Base-by-base conservation (phyloP, 2,113 vertebrate species). In the Cacatua alba region DNA sequence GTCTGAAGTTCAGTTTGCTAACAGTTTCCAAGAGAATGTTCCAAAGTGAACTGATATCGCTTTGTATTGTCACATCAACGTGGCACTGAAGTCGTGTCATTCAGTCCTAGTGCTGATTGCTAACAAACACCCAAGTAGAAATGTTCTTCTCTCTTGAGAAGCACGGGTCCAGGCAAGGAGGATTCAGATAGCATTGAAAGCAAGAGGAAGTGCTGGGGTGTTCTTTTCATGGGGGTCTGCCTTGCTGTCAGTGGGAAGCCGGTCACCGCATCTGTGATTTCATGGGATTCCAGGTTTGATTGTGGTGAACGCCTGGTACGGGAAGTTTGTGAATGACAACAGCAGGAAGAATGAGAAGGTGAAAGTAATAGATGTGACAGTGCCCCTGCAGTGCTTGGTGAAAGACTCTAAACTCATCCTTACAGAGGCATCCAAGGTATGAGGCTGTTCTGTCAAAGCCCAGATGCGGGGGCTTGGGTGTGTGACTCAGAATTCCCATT, bases 361-460 rank as follows among this genome's bases (percentile, higher is more conserved):
- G 85, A 99, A 99, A 86, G 99, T 99, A 92, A 99, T 99, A 6
- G 99, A 99, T 2, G 99, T 99, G 95, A 99, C 99, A 0, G 99
- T 99, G 82, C 99, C 99, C 18, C 98, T 99, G 92, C 99, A 99
- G 97, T 99, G 99, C 97, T 97, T 99, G 97, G 99, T 99, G 82
- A 99, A 99, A 89, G 99, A 99, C 97, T 99, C 99, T 0, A 99
- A 99, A 94, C 99, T 99, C 96, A 99, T 99, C 97, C 99, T 99
- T 64, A 99, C 99, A 2, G 99, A 99, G 93, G 98, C 99, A 17
- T 98, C 99, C 94, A 99, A 99, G 99, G 99, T 99, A 97, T 0
- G 53, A 76, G 60, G 48, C 60, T 49, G 13, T 46, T 35, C 7
- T 55, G 31, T 49, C 76, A 52, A 31, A 86, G 83, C 23, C 48